Percentiles rank a stretch among this genome's conserved stretches.
phyloP scores from a whole-genome alignment of 1,140 invertebrate species.

The Portunus trituberculatus region DNA sequence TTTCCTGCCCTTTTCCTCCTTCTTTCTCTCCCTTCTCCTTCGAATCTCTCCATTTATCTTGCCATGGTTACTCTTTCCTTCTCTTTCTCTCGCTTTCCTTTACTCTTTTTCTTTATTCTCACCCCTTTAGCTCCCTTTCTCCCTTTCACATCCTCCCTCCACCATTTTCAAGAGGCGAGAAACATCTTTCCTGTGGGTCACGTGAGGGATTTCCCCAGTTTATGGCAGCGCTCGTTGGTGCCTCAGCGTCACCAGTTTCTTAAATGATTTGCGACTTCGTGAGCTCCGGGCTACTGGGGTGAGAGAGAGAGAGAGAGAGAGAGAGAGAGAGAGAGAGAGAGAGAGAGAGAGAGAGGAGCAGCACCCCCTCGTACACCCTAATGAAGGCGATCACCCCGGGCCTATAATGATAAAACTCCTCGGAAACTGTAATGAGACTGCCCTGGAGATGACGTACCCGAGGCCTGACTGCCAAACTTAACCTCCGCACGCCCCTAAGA shows the following conservation, averaged over 20 bases:
- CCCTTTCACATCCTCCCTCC: background rate
- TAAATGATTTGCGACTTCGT: background rate
- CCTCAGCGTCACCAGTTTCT: background rate
- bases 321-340: constrained; percentile 36
- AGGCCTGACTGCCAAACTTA: constrained; percentile 55
- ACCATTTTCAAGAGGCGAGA: background rate
- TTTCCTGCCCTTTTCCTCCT: too few relatives aligned
- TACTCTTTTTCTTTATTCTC: background rate
- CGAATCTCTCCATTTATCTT: background rate
- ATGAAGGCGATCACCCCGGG: constrained; percentile 60
- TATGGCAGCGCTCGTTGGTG: background rate
- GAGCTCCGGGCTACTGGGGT: background rate
- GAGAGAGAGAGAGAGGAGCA: constrained; percentile 25
- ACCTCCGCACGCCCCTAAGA: constrained; percentile 35
- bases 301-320: background rate
- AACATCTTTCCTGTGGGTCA: background rate
- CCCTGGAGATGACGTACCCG: constrained; percentile 57
- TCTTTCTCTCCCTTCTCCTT: background rate
- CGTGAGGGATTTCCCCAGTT: background rate
- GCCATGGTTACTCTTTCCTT: background rate
- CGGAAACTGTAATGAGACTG: constrained; percentile 69
- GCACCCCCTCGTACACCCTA: constrained; percentile 24
- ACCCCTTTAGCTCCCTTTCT: background rate
- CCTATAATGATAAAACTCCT: constrained; percentile 74
- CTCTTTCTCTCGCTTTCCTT: background rate